Conservation (phyloP, 2,113 vertebrate genomes). For the Hemicordylus capensis region DNA sequence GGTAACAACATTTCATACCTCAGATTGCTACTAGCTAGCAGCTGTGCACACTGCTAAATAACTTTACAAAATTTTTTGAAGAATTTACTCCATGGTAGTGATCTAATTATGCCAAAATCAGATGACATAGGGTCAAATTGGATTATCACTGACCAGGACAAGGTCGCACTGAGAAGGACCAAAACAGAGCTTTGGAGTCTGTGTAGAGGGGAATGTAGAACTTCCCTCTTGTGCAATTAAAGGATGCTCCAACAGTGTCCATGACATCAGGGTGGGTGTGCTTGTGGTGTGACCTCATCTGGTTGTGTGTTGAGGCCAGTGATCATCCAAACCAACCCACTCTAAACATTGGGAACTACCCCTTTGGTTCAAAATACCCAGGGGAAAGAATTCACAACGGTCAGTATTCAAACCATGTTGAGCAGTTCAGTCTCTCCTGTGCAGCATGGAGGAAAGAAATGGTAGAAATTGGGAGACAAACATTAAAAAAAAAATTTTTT, state of each 20-base stretch:
- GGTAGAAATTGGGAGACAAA: no score
- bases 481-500: no score
- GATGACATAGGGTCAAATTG: no score
- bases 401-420: background rate
- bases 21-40: background rate
- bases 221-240: no score
- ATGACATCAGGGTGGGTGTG: no score
- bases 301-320: background rate
- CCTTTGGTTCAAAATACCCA: background rate
- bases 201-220: no score
- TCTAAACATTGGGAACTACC: background rate
- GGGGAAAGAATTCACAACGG: background rate
- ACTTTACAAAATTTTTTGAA: background rate
- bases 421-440: background rate
- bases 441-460: background rate
- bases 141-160: no score
- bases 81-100: background rate
- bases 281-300: no score
- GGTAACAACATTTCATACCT: background rate
- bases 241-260: no score
- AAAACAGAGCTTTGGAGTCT: no score
- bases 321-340: background rate
- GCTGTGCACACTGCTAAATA: background rate
- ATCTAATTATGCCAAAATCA: no score
- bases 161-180: no score